Conservation (phyloP, 1,140 invertebrate genomes). For the Platyscapa corneri region DNA sequence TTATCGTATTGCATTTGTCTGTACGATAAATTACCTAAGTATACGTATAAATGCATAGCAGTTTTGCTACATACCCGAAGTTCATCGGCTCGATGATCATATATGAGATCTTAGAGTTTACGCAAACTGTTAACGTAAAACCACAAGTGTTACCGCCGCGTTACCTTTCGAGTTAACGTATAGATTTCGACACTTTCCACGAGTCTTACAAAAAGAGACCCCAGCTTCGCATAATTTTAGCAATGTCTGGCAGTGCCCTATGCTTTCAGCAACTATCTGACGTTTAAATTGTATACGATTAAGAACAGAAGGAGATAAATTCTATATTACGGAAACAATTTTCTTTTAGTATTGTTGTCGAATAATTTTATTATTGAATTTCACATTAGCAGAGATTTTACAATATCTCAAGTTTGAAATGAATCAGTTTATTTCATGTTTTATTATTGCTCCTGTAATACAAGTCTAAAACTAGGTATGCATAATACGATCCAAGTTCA, state of each 20-base stretch:
- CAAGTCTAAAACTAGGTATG: too few relatives aligned
- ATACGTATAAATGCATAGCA: not conserved
- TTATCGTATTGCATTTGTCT: not conserved
- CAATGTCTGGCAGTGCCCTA: not conserved
- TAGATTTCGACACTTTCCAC: slow-evolving; percentile 38
- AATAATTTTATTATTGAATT: too few relatives aligned
- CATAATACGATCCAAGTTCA: too few relatives aligned
- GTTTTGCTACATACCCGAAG: not conserved
- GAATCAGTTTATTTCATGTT: too few relatives aligned
- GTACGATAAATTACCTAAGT: not conserved
- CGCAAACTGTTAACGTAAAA: slow-evolving; percentile 40
- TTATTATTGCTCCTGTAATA: too few relatives aligned
- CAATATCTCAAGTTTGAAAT: too few relatives aligned
- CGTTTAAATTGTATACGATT: too few relatives aligned
- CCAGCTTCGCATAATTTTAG: slow-evolving; percentile 13
- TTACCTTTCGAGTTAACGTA: slow-evolving; percentile 44
- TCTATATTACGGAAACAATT: too few relatives aligned
- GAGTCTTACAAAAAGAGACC: slow-evolving; percentile 16
- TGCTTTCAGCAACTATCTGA: too few relatives aligned
- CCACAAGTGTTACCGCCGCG: not conserved
- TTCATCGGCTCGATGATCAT: slow-evolving; percentile 32
- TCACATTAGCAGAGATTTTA: too few relatives aligned
- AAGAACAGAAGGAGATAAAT: too few relatives aligned
- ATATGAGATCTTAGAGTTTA: slow-evolving; percentile 33
- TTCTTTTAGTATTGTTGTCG: too few relatives aligned